These are phyloP conservation scores for Thalassarche chlororhynchos DNA, from an alignment of 2,113 vertebrate genomes.

Conservation along the genomic window DNA sequence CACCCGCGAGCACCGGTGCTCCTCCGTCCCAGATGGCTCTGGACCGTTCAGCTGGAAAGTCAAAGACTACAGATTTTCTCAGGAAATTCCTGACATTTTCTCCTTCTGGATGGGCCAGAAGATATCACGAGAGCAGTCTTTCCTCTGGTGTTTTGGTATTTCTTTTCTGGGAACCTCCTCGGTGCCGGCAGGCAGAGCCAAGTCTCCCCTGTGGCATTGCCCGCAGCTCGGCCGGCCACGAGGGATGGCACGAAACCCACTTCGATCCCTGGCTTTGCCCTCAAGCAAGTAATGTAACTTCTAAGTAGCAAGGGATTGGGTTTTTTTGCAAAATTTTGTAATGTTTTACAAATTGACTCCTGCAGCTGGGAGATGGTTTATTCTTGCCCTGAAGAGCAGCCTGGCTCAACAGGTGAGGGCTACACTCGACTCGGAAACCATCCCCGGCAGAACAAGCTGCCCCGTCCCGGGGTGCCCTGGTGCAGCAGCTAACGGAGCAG, in stretches of 20 bases:
- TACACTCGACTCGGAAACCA: neutral
- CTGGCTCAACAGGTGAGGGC: neutral
- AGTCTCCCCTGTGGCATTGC: rapidly evolving
- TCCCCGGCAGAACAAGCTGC: neutral
- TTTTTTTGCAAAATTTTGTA: neutral
- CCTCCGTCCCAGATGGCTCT: neutral
- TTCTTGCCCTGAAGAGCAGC: neutral
- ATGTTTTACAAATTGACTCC: neutral
- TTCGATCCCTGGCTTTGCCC: neutral
- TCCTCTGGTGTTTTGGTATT: neutral
- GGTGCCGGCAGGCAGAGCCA: neutral
- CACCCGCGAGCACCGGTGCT: neutral
- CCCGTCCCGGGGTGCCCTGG: rapidly evolving
- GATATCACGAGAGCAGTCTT: neutral
- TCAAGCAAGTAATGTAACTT: neutral
- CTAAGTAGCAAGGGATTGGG: neutral
- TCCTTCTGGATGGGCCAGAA: neutral
- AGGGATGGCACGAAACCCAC: neutral
- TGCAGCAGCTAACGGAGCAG: neutral
- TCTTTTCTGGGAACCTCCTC: neutral
- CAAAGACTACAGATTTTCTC: neutral
- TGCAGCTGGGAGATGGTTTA: neutral
- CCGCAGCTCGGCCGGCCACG: rapidly evolving
- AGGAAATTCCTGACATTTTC: constrained; percentile 33
- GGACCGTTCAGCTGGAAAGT: neutral